A percentile compares a stretch with the other conserved stretches of the same genome.
Conservation (phyloP, 2,888 invertebrate genomes). For the Calliphora vomitoria region DNA sequence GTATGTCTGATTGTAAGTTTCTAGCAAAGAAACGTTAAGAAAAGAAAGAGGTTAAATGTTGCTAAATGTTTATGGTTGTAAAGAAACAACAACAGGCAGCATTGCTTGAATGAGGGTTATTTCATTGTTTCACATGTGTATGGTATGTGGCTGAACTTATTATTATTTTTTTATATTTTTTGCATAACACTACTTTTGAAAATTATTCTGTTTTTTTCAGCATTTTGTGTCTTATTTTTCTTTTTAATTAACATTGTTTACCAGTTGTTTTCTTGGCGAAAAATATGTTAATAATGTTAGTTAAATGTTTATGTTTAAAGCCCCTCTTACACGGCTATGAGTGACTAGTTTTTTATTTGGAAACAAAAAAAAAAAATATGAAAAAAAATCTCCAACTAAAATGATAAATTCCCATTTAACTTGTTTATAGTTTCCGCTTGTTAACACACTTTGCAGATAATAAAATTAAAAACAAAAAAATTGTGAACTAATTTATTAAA, state of each 20-base stretch:
- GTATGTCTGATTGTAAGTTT: too few relatives aligned
- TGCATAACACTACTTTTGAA: slow-evolving; percentile 24
- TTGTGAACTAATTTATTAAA: slow-evolving; percentile 65
- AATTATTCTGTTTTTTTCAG: slow-evolving; percentile 10
- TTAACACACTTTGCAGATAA: slow-evolving; percentile 66
- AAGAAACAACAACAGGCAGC: slow-evolving; percentile 1
- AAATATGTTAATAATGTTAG: slow-evolving; percentile 66
- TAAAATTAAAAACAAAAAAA: slow-evolving; percentile 20
- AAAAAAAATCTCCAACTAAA: slow-evolving; percentile 39
- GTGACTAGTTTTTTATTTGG: slow-evolving; percentile 3
- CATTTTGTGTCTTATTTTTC: slow-evolving; percentile 26
- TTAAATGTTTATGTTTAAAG: slow-evolving; percentile 47
- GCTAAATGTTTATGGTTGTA: slow-evolving; percentile 59
- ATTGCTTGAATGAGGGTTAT: slow-evolving; percentile 21
- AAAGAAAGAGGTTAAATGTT: slow-evolving; percentile 72
- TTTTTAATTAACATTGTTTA: slow-evolving; percentile 54
- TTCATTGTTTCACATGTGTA: slow-evolving; percentile 31
- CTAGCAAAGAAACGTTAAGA: slow-evolving; percentile 14
- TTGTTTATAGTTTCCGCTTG: slow-evolving; percentile 73
- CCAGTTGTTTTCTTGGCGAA: slow-evolving; percentile 31
- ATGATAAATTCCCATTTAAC: slow-evolving; percentile 67
- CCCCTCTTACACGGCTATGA: neutral
- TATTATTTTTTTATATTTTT: slow-evolving; percentile 18
- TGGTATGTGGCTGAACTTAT: slow-evolving; percentile 25
- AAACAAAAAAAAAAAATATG: slow-evolving; percentile 6